These are phyloP conservation scores for Labeo rohita DNA, from an alignment of 2,113 vertebrate species.

Conservation along the genomic window DNA sequence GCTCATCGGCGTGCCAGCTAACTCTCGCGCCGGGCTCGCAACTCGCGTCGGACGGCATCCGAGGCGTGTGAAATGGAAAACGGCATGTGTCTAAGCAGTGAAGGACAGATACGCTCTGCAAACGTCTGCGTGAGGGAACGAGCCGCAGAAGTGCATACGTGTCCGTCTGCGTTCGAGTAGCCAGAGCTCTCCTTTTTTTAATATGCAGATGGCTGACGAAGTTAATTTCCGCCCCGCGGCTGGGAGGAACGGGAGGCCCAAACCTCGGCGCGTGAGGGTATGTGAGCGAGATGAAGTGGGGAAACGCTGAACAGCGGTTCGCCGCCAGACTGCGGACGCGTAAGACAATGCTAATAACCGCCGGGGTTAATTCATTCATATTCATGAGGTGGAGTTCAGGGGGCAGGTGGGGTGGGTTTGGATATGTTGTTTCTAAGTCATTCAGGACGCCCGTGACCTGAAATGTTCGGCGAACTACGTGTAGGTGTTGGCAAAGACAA, in stretches of 20 bases:
- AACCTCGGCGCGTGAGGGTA: conserved; percentile 38
- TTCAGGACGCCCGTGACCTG: not conserved
- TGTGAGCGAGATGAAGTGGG: conserved; percentile 28
- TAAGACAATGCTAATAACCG: conserved; percentile 49
- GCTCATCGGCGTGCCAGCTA: not conserved
- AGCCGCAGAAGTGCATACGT: not conserved
- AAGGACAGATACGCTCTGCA: not conserved
- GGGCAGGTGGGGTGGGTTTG: conserved; percentile 17
- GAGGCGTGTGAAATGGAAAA: conserved; percentile 19
- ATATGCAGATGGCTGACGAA: conserved; percentile 50
- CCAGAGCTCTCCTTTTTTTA: conserved; percentile 10
- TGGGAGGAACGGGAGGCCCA: conserved; percentile 24
- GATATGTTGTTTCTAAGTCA: no score
- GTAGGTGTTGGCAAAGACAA: not conserved
- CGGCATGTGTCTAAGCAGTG: not conserved
- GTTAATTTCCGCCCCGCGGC: conserved; percentile 41
- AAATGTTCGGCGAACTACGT: not conserved
- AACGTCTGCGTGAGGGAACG: not conserved
- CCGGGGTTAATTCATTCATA: conserved; percentile 51
- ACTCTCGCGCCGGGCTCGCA: not conserved
- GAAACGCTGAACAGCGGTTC: not conserved
- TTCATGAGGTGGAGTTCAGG: conserved; percentile 48
- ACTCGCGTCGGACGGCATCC: not conserved
- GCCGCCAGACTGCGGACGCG: conserved; percentile 44
- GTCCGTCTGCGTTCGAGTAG: not conserved